Base-by-base conservation (phyloP, 2,888 invertebrate species). In the Lithophane socia region DNA sequence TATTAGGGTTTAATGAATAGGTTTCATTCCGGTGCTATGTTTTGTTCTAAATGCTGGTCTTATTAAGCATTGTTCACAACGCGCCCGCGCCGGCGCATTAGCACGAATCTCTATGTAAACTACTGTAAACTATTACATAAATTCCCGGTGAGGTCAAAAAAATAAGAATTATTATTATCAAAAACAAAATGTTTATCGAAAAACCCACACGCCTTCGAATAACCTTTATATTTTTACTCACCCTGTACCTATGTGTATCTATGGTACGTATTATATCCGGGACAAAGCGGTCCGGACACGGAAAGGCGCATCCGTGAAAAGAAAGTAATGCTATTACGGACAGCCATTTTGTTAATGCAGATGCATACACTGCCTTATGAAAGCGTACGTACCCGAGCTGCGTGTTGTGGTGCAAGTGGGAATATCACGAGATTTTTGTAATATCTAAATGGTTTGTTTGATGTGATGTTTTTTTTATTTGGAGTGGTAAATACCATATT, bases 321-420 rank as follows among this genome's bases (percentile, higher is more conserved):
- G 86, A 88, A 89, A 85, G 88, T 91, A 91, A 92, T 90, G 88
- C 82, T 89, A 90, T 93, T 92, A 91, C 86, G 75, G 85, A 69
- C 80, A 86, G 88, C 90, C 91, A 90, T 92, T 92, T 91, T 91
- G 91, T 91, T 92, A 92, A 92, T 92, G 92, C 91, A 91, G 89
- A 90, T 91, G 90, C 91, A 91, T 86, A 89, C 81, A 82, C 79
- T 86, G 84, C 82, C 81, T 79, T 86, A 86, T 86, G 76, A 85
- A 87, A 84, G 83, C 70, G 79, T 82, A 68, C 68, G 77, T 78
- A 73, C 73, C 21, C 16, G 49, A 42, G 64, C 69, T 85, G 85
- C 77, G 79, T 77, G 83, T 74, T 49, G 67, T 67, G 47, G 78
- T 47, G 21, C 18, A 73, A 72, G 21, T 75, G 1, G 2, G 64